Percentiles rank a stretch among this genome's conserved stretches.
Evolutionary conservation across 2,113 vertebrate genomes (phyloP).

Genomic region (Bostrychus sinensis): DNA sequence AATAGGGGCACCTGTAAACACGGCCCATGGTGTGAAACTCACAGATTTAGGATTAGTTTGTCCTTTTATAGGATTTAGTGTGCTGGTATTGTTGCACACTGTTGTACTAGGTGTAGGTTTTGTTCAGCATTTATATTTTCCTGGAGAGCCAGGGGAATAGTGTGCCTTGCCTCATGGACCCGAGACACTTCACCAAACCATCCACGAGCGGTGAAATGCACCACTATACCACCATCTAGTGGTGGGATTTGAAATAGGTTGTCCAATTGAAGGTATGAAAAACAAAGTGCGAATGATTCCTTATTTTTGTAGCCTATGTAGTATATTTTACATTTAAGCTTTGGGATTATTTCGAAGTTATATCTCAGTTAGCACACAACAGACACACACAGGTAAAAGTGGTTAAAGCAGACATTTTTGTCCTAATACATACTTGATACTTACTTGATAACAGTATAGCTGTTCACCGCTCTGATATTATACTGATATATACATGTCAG

Average conservation of each 20-base stretch:
- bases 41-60: background rate
- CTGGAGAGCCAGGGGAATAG: slow-evolving; percentile 7
- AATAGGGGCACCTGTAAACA: background rate
- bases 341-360: too few relatives aligned
- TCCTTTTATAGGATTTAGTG: background rate
- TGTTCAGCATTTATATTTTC: slow-evolving; percentile 14
- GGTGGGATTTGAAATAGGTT: background rate
- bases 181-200: slow-evolving; percentile 10
- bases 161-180: slow-evolving; percentile 20
- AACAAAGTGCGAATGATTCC: background rate
- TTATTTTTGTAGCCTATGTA: too few relatives aligned
- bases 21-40: background rate
- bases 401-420: too few relatives aligned
- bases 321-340: too few relatives aligned
- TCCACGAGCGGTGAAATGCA: background rate
- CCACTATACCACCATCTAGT: slow-evolving; percentile 53
- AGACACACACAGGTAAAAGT: too few relatives aligned
- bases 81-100: background rate
- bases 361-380: too few relatives aligned
- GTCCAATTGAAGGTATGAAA: background rate
- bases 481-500: too few relatives aligned
- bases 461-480: too few relatives aligned
- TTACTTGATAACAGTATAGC: too few relatives aligned
- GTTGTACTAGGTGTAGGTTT: slow-evolving; percentile 16
- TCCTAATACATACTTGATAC: too few relatives aligned